phyloP scores from a whole-genome alignment of 2,888 invertebrate genomes.

The Phalera bucephala region DNA sequence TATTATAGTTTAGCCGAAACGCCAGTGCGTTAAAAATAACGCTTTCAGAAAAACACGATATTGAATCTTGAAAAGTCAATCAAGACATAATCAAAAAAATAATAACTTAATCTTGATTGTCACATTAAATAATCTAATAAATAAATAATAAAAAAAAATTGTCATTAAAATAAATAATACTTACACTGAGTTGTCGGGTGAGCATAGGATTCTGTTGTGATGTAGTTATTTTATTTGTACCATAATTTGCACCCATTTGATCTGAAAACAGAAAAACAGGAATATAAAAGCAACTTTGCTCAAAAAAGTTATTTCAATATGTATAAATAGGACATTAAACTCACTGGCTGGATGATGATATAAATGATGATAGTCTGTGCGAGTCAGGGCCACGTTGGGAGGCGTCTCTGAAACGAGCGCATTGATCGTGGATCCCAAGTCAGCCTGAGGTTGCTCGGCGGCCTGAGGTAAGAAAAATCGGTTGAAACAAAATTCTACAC shows the following conservation, averaged over 20 bases:
- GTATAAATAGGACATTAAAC: constrained; percentile 17
- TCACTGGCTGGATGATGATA: constrained; percentile 67
- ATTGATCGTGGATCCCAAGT: constrained; percentile 87
- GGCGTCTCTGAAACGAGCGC: constrained; percentile 93
- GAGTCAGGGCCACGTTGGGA: constrained; percentile 94
- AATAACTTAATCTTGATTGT: no score
- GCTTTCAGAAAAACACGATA: no score
- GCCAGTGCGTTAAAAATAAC: no score
- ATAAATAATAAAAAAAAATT: no score
- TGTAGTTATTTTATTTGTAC: constrained; percentile 84
- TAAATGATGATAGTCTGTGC: constrained; percentile 81
- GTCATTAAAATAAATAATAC: constrained; percentile 50
- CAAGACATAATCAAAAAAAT: no score
- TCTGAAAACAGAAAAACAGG: constrained; percentile 43
- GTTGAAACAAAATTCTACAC: no score
- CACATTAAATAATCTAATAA: no score
- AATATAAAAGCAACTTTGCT: neutral
- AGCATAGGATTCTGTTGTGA: constrained; percentile 95
- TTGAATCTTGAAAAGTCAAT: no score
- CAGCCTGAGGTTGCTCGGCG: constrained; percentile 87
- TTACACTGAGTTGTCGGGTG: constrained; percentile 91
- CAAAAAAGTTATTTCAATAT: neutral
- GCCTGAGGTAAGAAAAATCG: constrained; percentile 49
- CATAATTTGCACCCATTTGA: constrained; percentile 76
- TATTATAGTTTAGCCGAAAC: no score